Evolutionary conservation across 2,113 vertebrate species (phyloP).

Genomic region (Brachyistius frenatus): DNA sequence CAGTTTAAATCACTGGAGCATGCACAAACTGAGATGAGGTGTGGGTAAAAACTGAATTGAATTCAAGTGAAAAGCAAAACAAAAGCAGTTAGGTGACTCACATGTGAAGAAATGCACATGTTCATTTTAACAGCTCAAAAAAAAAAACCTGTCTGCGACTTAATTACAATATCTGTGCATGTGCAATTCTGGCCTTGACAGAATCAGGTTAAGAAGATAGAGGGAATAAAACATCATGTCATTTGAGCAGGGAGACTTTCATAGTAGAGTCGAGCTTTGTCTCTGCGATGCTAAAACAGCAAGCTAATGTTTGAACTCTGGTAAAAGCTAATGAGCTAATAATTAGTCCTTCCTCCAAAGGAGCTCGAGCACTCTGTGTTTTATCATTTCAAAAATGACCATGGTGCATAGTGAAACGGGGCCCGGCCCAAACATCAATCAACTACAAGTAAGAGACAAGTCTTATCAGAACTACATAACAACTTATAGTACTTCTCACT

Average conservation of each 20-base stretch:
- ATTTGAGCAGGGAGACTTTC: slow-evolving; percentile 63
- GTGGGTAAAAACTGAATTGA: slow-evolving; percentile 23
- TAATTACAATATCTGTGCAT: slow-evolving; percentile 55
- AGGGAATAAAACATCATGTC: slow-evolving; percentile 68
- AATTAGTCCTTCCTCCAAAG: not conserved
- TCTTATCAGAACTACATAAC: slow-evolving; percentile 51
- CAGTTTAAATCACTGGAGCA: slow-evolving; percentile 43
- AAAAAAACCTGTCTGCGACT: slow-evolving; percentile 41
- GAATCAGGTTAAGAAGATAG: slow-evolving; percentile 76
- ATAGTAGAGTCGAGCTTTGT: slow-evolving; percentile 46
- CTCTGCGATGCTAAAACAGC: slow-evolving; percentile 49
- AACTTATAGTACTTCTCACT: slow-evolving; percentile 47
- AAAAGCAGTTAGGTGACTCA: slow-evolving; percentile 14
- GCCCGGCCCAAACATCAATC: slow-evolving; percentile 39
- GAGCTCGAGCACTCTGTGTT: slow-evolving; percentile 19
- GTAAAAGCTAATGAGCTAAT: slow-evolving; percentile 46
- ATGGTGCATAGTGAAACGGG: slow-evolving; percentile 2
- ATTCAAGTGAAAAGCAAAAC: slow-evolving; percentile 41
- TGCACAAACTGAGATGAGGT: slow-evolving; percentile 26
- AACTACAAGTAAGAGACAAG: slow-evolving; percentile 36
- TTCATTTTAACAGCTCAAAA: slow-evolving; percentile 50
- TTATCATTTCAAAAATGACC: slow-evolving; percentile 14
- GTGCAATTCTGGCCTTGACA: slow-evolving; percentile 61
- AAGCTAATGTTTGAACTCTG: slow-evolving; percentile 39
- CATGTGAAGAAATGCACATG: slow-evolving; percentile 31